These are phyloP conservation scores for Fregata magnificens DNA, from an alignment of 2,113 vertebrate genomes.

Conservation along the genomic window DNA sequence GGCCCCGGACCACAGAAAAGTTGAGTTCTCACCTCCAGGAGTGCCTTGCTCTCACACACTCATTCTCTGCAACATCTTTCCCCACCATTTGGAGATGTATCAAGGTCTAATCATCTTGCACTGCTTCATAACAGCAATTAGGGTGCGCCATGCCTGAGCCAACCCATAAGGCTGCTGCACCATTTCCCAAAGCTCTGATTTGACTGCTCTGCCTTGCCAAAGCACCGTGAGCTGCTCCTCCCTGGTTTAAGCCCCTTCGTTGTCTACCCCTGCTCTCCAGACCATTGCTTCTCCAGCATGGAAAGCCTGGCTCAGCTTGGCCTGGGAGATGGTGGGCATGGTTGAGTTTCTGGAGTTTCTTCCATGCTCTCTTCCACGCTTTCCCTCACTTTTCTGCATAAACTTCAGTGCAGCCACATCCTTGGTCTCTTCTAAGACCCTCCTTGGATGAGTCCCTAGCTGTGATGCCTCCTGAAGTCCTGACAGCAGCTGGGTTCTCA, in stretches of 20 bases:
- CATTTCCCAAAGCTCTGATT: not conserved
- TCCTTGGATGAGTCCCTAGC: rapidly evolving
- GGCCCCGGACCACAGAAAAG: not conserved
- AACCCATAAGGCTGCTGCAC: not conserved
- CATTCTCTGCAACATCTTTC: not conserved
- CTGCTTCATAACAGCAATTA: not conserved
- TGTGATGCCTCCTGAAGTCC: not conserved
- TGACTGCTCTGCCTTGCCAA: not conserved
- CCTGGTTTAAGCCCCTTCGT: not conserved
- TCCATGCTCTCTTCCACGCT: not conserved
- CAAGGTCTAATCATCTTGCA: not conserved
- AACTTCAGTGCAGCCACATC: not conserved
- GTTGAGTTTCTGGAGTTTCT: not conserved
- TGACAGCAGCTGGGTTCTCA: not conserved
- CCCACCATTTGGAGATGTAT: not conserved
- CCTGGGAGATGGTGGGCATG: not conserved
- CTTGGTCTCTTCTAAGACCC: not conserved
- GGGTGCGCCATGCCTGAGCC: rapidly evolving
- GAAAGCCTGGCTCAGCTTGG: not conserved
- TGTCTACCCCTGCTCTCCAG: not conserved
- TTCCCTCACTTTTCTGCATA: not conserved
- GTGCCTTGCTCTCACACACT: not conserved
- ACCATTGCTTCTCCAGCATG: not conserved
- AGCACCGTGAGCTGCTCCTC: not conserved
- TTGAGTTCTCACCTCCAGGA: not conserved